Conservation (phyloP, 2,797 vertebrate species). For the Sciurus vulgaris region DNA sequence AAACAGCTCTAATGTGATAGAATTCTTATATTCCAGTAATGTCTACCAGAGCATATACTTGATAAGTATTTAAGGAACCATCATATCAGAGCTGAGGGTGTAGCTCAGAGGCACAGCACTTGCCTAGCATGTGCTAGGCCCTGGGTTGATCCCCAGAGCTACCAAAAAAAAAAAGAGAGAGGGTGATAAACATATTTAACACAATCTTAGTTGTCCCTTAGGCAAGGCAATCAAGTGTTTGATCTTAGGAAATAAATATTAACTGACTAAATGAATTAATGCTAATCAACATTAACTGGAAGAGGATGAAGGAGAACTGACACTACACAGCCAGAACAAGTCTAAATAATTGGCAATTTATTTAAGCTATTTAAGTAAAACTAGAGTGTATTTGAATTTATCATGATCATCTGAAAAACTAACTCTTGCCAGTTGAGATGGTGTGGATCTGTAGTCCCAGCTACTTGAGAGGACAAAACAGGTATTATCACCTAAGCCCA, state of each 20-base stretch:
- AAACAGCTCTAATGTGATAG: not conserved
- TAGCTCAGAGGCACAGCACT: not conserved
- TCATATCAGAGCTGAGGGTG: not conserved
- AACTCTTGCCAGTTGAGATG: not conserved
- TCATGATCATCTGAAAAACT: not conserved
- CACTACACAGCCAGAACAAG: not conserved
- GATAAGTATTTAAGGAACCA: not conserved
- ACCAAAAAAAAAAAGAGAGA: not conserved
- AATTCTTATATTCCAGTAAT: not conserved
- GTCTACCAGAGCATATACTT: not conserved
- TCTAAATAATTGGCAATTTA: not conserved
- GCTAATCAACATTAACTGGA: slow-evolving; percentile 10
- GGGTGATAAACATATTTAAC: not conserved
- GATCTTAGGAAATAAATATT: slow-evolving; percentile 57
- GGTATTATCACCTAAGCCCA: not conserved
- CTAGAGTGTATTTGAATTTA: not conserved
- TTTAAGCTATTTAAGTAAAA: slow-evolving; percentile 17
- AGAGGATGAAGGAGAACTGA: not conserved
- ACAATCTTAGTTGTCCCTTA: not conserved
- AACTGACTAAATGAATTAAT: not conserved
- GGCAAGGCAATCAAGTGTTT: not conserved
- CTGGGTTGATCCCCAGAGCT: not conserved
- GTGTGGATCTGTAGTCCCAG: not conserved
- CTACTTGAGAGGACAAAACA: not conserved
- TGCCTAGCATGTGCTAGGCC: not conserved